These are phyloP conservation scores for Dendrophyllia cribrosa DNA, from an alignment of 64 coral and sea anemone species.

Conservation along the genomic window DNA sequence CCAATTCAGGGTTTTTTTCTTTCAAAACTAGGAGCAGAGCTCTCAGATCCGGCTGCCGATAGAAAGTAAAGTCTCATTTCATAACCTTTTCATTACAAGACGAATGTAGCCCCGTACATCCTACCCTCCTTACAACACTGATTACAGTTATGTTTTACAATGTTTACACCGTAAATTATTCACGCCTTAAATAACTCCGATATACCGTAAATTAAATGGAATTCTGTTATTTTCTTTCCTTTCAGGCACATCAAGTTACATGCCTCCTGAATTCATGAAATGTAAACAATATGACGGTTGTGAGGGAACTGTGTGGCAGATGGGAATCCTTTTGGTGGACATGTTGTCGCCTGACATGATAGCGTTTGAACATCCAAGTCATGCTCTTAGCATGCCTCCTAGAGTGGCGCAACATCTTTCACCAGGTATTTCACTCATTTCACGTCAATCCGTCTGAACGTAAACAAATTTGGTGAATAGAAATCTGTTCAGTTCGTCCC, in stretches of 20 bases:
- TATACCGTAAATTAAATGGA: too few relatives aligned
- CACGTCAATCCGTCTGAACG: background rate
- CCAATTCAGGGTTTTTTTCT: too few relatives aligned
- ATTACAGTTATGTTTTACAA: too few relatives aligned
- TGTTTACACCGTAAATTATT: too few relatives aligned
- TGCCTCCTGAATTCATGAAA: slow-evolving; percentile 12
- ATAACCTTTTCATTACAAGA: too few relatives aligned
- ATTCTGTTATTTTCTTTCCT: background rate
- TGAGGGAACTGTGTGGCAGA: slow-evolving; percentile 2
- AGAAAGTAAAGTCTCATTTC: too few relatives aligned
- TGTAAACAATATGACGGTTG: slow-evolving; percentile 10
- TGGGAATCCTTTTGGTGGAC: slow-evolving; percentile 32
- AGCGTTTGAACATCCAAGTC: background rate
- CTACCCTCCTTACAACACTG: too few relatives aligned
- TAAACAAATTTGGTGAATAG: background rate
- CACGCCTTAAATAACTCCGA: too few relatives aligned
- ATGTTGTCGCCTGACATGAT: background rate
- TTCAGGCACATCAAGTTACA: slow-evolving; percentile 17
- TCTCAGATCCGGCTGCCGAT: too few relatives aligned
- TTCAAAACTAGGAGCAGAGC: too few relatives aligned
- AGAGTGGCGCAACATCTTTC: background rate
- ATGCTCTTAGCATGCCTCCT: background rate
- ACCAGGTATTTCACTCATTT: background rate
- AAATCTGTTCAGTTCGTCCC: too few relatives aligned
- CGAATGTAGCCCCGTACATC: too few relatives aligned